phyloP scores from a whole-genome alignment of 2,797 vertebrate genomes.

The Tachyglossus aculeatus region DNA sequence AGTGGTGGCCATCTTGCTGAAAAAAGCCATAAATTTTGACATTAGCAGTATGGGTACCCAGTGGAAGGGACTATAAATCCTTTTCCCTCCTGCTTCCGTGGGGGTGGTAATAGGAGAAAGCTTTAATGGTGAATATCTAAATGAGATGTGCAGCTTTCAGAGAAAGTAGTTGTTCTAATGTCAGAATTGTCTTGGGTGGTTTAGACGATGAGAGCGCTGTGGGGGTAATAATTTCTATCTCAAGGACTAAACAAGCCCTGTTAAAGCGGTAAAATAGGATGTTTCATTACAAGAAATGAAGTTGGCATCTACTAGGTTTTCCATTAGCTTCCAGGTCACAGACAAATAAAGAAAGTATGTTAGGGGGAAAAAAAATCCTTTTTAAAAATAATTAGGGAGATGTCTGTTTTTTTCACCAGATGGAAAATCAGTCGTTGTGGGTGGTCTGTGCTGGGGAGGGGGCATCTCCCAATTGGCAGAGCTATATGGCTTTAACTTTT shows the following conservation, averaged over 20 bases:
- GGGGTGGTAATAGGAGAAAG: slow-evolving; percentile 60
- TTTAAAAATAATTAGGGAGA: slow-evolving; percentile 86
- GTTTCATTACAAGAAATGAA: slow-evolving; percentile 78
- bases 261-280: slow-evolving; percentile 76
- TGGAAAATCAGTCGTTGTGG: slow-evolving; percentile 82
- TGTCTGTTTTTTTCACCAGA: slow-evolving; percentile 85
- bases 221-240: slow-evolving; percentile 70
- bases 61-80: slow-evolving; percentile 72
- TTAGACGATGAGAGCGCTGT: slow-evolving; percentile 64
- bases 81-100: slow-evolving; percentile 73
- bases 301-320: slow-evolving; percentile 80
- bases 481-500: slow-evolving; percentile 78
- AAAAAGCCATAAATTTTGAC: slow-evolving; percentile 83
- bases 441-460: slow-evolving; percentile 81
- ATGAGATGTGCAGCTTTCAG: slow-evolving; percentile 53
- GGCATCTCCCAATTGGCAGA: slow-evolving; percentile 80
- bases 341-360: slow-evolving; percentile 83
- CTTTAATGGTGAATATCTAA: slow-evolving; percentile 66
- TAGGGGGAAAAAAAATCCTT: slow-evolving; percentile 71
- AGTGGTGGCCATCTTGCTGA: slow-evolving; percentile 78
- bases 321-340: slow-evolving; percentile 83
- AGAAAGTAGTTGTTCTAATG: slow-evolving; percentile 65
- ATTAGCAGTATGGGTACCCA: slow-evolving; percentile 80
- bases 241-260: slow-evolving; percentile 58
- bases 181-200: slow-evolving; percentile 64